phyloP scores from a whole-genome alignment of 2,888 invertebrate species.

The Encarsia formosa region DNA sequence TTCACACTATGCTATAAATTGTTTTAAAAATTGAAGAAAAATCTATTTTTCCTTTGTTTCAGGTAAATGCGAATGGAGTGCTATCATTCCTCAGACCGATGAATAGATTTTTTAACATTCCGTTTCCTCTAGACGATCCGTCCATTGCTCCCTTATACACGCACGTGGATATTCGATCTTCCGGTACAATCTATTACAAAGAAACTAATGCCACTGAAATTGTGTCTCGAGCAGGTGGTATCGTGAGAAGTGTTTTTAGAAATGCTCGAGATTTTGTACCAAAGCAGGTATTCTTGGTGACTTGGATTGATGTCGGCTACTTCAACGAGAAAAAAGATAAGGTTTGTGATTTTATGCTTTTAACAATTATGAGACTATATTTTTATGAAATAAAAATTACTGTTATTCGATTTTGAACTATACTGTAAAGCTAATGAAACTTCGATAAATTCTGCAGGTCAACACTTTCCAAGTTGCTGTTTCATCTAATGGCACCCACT shows the following conservation, averaged over 20 bases:
- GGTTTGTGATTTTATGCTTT: conserved; percentile 41
- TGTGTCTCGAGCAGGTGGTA: conserved; percentile 65
- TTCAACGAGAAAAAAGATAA: conserved; percentile 63
- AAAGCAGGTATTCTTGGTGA: conserved; percentile 75
- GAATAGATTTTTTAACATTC: conserved; percentile 78
- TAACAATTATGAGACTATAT: no score
- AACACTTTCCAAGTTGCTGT: conserved; percentile 86
- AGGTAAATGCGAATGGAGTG: conserved; percentile 91
- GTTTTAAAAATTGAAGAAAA: no score
- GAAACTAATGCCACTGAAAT: conserved; percentile 62
- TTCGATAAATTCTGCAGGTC: conserved; percentile 48
- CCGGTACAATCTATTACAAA: conserved; percentile 71
- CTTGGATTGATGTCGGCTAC: conserved; percentile 87
- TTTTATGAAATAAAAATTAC: no score
- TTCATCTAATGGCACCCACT: conserved; percentile 64
- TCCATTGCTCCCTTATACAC: conserved; percentile 87
- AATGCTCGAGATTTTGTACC: conserved; percentile 71
- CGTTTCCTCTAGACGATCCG: conserved; percentile 85
- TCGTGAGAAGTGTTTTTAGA: conserved; percentile 71
- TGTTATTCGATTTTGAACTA: not conserved
- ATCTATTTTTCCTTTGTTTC: conserved; percentile 41
- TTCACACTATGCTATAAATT: not conserved
- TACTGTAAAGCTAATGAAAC: not conserved
- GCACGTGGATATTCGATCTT: conserved; percentile 77
- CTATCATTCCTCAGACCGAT: conserved; percentile 87